These are phyloP conservation scores for Equus quagga DNA, from an alignment of 2,113 vertebrate species.

Conservation along the genomic window DNA sequence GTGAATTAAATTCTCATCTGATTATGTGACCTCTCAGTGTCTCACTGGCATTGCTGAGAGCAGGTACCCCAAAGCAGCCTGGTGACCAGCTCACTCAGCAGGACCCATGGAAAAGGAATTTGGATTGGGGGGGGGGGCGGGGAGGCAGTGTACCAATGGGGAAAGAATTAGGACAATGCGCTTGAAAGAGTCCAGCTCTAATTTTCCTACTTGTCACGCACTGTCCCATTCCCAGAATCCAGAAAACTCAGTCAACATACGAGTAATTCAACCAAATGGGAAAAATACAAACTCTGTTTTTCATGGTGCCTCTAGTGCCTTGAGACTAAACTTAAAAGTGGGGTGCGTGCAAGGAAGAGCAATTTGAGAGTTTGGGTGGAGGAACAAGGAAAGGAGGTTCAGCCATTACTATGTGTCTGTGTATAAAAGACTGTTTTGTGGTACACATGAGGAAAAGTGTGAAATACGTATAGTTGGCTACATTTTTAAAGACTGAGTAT, in stretches of 20 bases:
- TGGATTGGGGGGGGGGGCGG: not conserved
- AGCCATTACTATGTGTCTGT: not conserved
- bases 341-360: not conserved
- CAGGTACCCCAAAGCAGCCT: conserved; percentile 87
- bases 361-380: not conserved
- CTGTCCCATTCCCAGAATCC: conserved; percentile 72
- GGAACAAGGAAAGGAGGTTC: not conserved
- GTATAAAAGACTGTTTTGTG: not conserved
- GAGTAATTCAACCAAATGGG: conserved; percentile 71
- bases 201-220: conserved; percentile 76
- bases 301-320: conserved; percentile 61
- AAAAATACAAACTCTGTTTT: conserved; percentile 68
- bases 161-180: conserved; percentile 47
- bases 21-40: conserved; percentile 90
- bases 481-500: conserved; percentile 7
- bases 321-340: conserved; percentile 63
- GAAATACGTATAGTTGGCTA: not conserved
- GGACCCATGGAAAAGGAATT: conserved; percentile 93
- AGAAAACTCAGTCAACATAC: conserved; percentile 70
- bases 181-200: conserved; percentile 73
- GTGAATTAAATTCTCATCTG: conserved; percentile 94
- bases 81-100: conserved; percentile 88
- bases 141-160: not conserved
- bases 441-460: not conserved
- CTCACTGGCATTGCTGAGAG: conserved; percentile 83